phyloP scores from a whole-genome alignment of 2,797 vertebrate genomes.

The Garrulus glandarius region DNA sequence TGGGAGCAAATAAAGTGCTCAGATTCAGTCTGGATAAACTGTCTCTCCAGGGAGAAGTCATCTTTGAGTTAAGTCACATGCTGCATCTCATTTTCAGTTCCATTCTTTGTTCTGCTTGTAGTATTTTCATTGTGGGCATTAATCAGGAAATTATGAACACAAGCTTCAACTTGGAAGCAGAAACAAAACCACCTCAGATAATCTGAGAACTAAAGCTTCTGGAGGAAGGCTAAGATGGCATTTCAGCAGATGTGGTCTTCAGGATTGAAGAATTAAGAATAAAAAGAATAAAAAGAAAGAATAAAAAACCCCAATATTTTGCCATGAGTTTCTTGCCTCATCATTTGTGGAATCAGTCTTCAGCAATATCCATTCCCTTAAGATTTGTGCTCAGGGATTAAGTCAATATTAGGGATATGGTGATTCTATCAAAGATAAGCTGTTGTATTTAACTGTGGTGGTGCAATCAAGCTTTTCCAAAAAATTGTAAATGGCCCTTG shows the following conservation, averaged over 20 bases:
- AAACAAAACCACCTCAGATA: not conserved
- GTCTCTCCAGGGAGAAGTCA: not conserved
- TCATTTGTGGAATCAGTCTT: not conserved
- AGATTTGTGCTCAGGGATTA: not conserved
- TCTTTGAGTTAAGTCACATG: not conserved
- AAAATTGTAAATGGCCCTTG: not conserved
- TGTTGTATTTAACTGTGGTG: not conserved
- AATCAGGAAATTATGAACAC: not conserved
- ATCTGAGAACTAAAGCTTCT: not conserved
- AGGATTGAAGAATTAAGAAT: not conserved
- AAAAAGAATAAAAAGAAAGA: not conserved
- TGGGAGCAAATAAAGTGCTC: not conserved
- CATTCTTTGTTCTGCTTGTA: not conserved
- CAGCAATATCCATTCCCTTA: not conserved
- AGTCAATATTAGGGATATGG: not conserved
- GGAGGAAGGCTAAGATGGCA: not conserved
- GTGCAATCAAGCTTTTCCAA: not conserved
- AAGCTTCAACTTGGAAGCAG: not conserved
- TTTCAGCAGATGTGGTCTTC: not conserved
- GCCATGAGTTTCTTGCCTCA: not conserved
- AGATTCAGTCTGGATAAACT: not conserved
- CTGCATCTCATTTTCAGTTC: not conserved
- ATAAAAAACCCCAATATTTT: rapidly evolving
- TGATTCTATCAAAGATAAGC: not conserved
- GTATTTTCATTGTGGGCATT: not conserved